Percentiles rank a stretch among this genome's conserved stretches.
phyloP scores from a whole-genome alignment of 2,113 vertebrate genomes.

The Anoura caudifer region DNA sequence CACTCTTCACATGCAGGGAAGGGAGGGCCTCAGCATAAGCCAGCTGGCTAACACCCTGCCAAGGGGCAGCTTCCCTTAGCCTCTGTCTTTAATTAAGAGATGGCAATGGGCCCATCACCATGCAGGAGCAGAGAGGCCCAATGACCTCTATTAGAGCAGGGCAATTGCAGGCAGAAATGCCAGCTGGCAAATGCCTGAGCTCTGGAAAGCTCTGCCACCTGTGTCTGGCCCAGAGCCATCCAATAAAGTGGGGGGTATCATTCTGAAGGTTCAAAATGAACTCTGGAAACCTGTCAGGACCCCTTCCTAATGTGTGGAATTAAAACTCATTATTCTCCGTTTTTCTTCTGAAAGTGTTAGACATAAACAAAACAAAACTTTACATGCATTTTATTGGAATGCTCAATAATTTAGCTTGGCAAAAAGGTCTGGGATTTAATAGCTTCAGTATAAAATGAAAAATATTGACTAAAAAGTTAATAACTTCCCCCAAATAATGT shows the following conservation, averaged over 20 bases:
- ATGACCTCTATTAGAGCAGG: conserved; percentile 69
- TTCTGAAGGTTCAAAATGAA: conserved; percentile 40
- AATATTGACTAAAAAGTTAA: not conserved
- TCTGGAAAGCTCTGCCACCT: conserved; percentile 60
- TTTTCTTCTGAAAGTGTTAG: not conserved
- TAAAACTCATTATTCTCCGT: not conserved
- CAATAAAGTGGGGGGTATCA: conserved; percentile 23
- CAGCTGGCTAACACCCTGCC: conserved; percentile 60
- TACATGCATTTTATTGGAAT: not conserved
- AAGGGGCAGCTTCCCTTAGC: conserved; percentile 43
- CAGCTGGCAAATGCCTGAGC: conserved; percentile 54
- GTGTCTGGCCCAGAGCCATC: conserved; percentile 50
- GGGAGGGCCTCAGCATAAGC: conserved; percentile 17
- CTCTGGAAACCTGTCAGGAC: conserved; percentile 9
- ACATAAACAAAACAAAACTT: not conserved
- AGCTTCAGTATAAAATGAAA: not conserved
- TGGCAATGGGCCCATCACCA: conserved; percentile 66
- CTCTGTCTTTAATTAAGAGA: conserved; percentile 72
- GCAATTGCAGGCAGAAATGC: conserved; percentile 36
- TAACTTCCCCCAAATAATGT: not conserved
- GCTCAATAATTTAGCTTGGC: not conserved
- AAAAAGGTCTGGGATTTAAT: not conserved
- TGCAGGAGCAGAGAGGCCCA: conserved; percentile 34
- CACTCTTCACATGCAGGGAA: not conserved
- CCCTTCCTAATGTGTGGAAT: not conserved